Evolutionary conservation across 2,797 vertebrate genomes (phyloP), one percentile per base, ranked within the genome.

Genomic region (Meda fulgida): DNA sequence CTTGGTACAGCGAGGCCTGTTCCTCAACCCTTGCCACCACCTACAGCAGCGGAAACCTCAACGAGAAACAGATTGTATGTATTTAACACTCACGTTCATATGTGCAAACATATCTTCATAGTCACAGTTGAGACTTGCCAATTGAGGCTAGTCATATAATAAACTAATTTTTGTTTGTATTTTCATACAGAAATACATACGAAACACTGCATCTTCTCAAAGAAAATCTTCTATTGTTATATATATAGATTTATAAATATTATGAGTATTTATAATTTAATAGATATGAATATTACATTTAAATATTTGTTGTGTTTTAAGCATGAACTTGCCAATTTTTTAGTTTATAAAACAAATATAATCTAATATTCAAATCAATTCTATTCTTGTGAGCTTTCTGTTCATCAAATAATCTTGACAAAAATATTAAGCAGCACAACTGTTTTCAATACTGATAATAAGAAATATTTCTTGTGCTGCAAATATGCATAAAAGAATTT

Each of bases 1-100:
- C 98, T 46, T 99, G 98, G 98, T 99, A 99, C 96, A 99, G 98
- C 13, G 98, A 99, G 93, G 97, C 98, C 91, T 99, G 98, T 93
- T 98, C 98, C 2, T 99, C 98, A 92, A 99, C 98, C 1, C 96
- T 99, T 4, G 97, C 98, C 88, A 96, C 97, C 75, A 99, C 98
- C 82, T 99, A 98, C 94, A 99, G 98, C 95, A 99, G 97, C 1
- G 98, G 98, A 91, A 97, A 97, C 94, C 96, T 96, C 81, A 97
- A 97, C 0, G 98, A 99, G 95, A 99, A 98, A 89, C 97, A 99
- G 92, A 99, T 99, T 0, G 98, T 99, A 93, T 96, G 98, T 97
- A 86, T 85, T 8, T 66, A 79, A 80, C 76, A 60, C 73, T 65
- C 60, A 58, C 13, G 6, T 80, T 76, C 46, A 65, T 26, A 76